A percentile compares a stretch with the other conserved stretches of the same genome.
Conservation (phyloP, 2,113 vertebrate species). For the Tachysurus fulvidraco region DNA sequence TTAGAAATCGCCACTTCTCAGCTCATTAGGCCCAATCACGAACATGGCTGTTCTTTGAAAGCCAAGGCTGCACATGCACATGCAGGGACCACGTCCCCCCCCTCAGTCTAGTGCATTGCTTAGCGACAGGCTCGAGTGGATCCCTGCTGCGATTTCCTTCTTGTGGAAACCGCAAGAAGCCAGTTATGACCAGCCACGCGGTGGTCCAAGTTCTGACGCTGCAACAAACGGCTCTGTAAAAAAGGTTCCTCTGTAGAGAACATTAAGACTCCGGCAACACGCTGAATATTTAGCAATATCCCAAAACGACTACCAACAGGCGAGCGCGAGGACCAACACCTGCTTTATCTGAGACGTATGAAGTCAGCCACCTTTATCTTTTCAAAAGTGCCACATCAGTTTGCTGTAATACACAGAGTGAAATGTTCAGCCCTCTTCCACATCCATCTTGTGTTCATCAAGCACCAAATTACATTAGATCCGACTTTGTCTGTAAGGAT, state of each 20-base stretch:
- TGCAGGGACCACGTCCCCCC: neutral
- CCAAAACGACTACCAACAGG: neutral
- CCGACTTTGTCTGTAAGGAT: no score
- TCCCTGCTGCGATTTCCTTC: neutral
- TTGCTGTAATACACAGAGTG: neutral
- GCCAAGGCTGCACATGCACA: neutral
- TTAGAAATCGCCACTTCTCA: neutral
- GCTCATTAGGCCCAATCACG: neutral
- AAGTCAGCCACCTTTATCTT: neutral
- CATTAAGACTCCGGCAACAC: neutral
- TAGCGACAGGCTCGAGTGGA: slow-evolving; percentile 9
- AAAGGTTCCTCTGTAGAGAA: neutral
- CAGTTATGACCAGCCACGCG: neutral
- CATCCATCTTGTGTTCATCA: neutral
- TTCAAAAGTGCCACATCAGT: neutral
- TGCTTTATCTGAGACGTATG: neutral
- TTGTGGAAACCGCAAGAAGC: slow-evolving; percentile 3
- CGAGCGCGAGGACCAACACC: neutral
- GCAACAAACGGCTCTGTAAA: neutral
- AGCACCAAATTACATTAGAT: neutral
- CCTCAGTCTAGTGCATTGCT: neutral
- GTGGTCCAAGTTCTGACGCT: neutral
- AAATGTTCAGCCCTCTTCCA: neutral
- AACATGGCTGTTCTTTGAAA: neutral
- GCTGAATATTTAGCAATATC: neutral